These are phyloP conservation scores for Ochropacha duplaris DNA, from an alignment of 2,888 invertebrate species.

Conservation along the genomic window DNA sequence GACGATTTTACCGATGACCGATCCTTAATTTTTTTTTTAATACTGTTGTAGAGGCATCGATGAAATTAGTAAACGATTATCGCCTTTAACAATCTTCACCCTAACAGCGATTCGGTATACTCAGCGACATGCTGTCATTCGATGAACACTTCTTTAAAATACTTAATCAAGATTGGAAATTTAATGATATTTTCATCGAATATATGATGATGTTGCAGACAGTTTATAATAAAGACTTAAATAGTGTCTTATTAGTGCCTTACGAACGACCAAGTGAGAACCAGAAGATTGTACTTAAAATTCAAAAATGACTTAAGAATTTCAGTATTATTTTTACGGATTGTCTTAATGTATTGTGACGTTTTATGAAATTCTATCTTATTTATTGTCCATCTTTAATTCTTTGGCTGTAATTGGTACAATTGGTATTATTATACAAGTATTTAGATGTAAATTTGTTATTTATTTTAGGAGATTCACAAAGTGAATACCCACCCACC, in stretches of 20 bases:
- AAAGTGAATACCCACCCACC: neutral
- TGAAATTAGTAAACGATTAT: neutral
- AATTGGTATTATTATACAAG: slow-evolving; percentile 3
- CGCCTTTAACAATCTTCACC: slow-evolving; percentile 5
- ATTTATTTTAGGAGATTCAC: neutral
- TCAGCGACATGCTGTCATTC: slow-evolving; percentile 38
- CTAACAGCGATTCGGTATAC: slow-evolving; percentile 53
- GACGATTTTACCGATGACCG: neutral
- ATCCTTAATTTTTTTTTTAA: neutral
- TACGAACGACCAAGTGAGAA: slow-evolving; percentile 36
- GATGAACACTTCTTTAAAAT: slow-evolving; percentile 22
- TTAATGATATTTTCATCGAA: slow-evolving; percentile 14
- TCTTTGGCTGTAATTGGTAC: neutral
- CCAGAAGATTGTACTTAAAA: slow-evolving; percentile 52
- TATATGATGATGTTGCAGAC: slow-evolving; percentile 20
- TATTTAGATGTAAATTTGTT: neutral
- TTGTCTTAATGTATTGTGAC: slow-evolving; percentile 17
- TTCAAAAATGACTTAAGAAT: slow-evolving; percentile 45
- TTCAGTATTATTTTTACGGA: slow-evolving; percentile 48
- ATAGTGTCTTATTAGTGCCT: slow-evolving; percentile 64
- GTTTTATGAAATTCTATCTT: neutral
- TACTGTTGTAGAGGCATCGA: neutral
- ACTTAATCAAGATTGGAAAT: slow-evolving; percentile 28
- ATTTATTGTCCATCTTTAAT: neutral
- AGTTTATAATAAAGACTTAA: slow-evolving; percentile 36